Base-by-base conservation (phyloP, 53 echinoderm and acorn worm genomes). In the Stichopus horrens region DNA sequence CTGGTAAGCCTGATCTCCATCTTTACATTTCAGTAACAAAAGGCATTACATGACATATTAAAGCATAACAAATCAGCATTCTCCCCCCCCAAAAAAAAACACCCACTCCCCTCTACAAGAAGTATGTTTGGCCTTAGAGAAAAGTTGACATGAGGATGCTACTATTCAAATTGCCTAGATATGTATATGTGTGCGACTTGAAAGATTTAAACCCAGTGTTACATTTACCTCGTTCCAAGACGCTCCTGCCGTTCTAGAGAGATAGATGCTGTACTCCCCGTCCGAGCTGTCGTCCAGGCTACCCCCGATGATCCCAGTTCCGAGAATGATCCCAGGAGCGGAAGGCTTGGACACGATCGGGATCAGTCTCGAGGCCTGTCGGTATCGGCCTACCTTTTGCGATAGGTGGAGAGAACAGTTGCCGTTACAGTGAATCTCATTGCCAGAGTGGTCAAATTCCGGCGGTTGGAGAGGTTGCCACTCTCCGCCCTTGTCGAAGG, bases 401-500 rank as follows among this genome's bases (percentile, higher is more conserved):
- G 95, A 90, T 21, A 97, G 65, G 65, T 97, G 97, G 54, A 97
- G 90, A 0, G 95, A 90, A 76, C 97, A 97, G 8, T 8, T 54
- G 76, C 73, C 55, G 65, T 23, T 5, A 53, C 96, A 96, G 58
- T 89, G 19, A 7, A 82, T 82, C 10, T 53, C 74, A 4, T 74
- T 56, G 75, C 93, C 93, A 5, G 79, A 7, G 14, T 58, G 54
- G 83, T 94, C 86, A 0, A 23, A 7, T 14, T 18, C 68, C 0
- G 94, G 93, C 2, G 91, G 83, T 1, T 67, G 60, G 7, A 97
- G 54, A 6, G 9, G 82, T 53, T 87, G 89, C 97, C 97, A 97
- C 73, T 95, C 94, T 5, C 97, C 97, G 4, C 97, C 97, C 79
- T 97, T 97, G 91, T 97, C 97, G 60, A 79, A 95, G 20, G 97